These are phyloP conservation scores for Sitodiplosis mosellana DNA, from an alignment of 1,140 invertebrate genomes.

Conservation along the genomic window DNA sequence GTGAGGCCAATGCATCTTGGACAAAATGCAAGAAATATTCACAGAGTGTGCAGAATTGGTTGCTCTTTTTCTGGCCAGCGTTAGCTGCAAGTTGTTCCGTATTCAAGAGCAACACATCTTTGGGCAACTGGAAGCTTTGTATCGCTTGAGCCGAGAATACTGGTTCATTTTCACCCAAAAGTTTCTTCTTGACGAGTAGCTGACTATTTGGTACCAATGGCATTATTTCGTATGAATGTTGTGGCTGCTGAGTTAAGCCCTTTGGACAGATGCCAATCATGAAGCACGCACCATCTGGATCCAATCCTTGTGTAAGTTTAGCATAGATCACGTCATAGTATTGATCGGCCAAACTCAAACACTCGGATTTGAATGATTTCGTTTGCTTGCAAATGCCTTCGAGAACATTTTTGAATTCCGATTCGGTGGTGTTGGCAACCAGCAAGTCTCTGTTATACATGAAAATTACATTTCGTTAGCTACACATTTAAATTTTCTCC, in stretches of 20 bases:
- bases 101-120: slow-evolving; percentile 43
- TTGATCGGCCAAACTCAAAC: slow-evolving; percentile 49
- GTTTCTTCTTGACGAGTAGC: slow-evolving; percentile 1
- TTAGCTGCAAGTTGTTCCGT: slow-evolving; percentile 21
- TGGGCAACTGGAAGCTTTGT: slow-evolving; percentile 34
- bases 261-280: slow-evolving; percentile 50
- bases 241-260: slow-evolving; percentile 8
- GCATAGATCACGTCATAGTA: slow-evolving; percentile 58
- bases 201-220: slow-evolving; percentile 9
- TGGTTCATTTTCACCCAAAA: slow-evolving; percentile 18
- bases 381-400: slow-evolving; percentile 64
- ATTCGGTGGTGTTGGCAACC: slow-evolving; percentile 67
- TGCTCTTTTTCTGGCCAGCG: slow-evolving; percentile 24
- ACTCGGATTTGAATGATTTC: slow-evolving; percentile 42
- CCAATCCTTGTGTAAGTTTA: slow-evolving; percentile 45
- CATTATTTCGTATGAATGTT: slow-evolving; percentile 20
- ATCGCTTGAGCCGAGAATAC: slow-evolving; percentile 15
- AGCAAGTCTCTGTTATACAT: slow-evolving; percentile 44
- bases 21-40: slow-evolving; percentile 66
- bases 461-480: neutral
- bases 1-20: slow-evolving; percentile 48
- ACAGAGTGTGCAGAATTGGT: slow-evolving; percentile 52
- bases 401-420: slow-evolving; percentile 59
- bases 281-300: slow-evolving; percentile 46
- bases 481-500: no score